Conservation (phyloP, 2,113 vertebrate genomes). For the Todiramphus chloris region DNA sequence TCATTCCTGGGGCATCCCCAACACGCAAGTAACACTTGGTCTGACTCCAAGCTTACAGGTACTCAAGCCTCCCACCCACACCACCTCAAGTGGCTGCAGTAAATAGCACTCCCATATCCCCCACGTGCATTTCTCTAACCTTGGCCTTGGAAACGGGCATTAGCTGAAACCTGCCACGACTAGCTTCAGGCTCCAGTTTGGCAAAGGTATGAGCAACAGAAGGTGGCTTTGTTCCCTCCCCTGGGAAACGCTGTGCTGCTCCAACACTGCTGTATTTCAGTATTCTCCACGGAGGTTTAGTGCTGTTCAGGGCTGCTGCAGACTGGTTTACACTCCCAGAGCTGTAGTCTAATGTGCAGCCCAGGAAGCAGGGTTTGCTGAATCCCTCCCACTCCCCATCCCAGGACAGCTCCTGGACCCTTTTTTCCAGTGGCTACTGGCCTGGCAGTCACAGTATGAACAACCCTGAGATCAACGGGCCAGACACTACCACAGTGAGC, state of each 20-base stretch:
- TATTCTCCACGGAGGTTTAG: neutral
- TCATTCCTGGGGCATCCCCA: neutral
- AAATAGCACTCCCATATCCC: neutral
- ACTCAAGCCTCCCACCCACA: neutral
- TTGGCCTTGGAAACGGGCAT: neutral
- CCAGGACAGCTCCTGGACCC: neutral
- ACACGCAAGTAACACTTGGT: neutral
- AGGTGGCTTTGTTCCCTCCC: neutral
- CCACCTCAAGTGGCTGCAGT: neutral
- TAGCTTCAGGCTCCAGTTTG: neutral
- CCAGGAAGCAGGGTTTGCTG: neutral
- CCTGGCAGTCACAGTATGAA: neutral
- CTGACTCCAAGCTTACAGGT: neutral
- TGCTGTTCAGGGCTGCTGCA: neutral
- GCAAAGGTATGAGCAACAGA: neutral
- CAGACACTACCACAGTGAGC: neutral
- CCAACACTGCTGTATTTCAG: neutral
- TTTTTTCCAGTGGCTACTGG: neutral
- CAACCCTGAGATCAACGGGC: neutral
- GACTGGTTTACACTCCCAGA: neutral
- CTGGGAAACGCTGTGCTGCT: neutral
- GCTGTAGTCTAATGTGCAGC: neutral
- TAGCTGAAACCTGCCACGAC: neutral
- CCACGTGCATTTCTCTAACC: neutral
- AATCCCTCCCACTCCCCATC: neutral